These are phyloP conservation scores for Lasiurus borealis DNA, from an alignment of 2,113 vertebrate species.

Conservation along the genomic window DNA sequence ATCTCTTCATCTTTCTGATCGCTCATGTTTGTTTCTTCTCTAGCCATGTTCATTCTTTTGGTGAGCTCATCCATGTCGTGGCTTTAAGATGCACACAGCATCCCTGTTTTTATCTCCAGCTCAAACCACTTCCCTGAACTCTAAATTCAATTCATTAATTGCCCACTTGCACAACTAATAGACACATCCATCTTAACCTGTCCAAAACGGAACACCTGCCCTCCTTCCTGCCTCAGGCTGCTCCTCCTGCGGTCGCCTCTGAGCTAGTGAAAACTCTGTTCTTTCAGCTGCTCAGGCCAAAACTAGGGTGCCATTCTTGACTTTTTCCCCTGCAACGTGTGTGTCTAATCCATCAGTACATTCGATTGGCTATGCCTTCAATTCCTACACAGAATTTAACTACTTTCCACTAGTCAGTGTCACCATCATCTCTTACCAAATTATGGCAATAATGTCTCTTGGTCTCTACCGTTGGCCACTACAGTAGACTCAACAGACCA, in stretches of 20 bases:
- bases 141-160: not conserved
- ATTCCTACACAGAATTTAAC: not conserved
- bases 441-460: not conserved
- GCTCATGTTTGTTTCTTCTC: not conserved
- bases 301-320: not conserved
- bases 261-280: not conserved
- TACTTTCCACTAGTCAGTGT: not conserved
- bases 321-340: fast-evolving
- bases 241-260: not conserved
- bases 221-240: not conserved
- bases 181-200: not conserved
- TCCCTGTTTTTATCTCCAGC: not conserved
- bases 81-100: not conserved
- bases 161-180: not conserved
- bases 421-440: not conserved
- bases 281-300: not conserved
- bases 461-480: not conserved
- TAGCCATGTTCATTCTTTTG: not conserved
- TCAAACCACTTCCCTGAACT: not conserved
- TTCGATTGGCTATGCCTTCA: not conserved
- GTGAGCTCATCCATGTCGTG: not conserved
- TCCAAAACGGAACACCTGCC: not conserved
- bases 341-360: not conserved
- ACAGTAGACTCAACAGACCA: not conserved
- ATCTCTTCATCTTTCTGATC: not conserved